phyloP scores from a whole-genome alignment of 2,888 invertebrate species.

The Dynastes maya region DNA sequence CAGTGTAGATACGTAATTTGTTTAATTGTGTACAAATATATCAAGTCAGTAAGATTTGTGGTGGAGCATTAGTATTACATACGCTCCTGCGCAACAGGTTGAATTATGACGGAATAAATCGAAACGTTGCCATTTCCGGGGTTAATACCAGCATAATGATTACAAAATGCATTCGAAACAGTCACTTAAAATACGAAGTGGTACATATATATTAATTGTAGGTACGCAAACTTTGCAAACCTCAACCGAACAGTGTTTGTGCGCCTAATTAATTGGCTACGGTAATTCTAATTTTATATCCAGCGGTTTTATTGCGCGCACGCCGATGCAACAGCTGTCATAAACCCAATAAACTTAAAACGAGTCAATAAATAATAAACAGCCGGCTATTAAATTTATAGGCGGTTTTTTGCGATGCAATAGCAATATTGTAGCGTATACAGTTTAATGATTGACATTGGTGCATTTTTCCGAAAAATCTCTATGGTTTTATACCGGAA shows the following conservation, averaged over 20 bases:
- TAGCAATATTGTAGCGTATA: background rate
- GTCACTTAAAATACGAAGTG: background rate
- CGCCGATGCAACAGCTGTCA: slow-evolving; percentile 27
- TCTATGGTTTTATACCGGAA: slow-evolving; percentile 2
- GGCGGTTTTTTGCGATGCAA: slow-evolving; percentile 21
- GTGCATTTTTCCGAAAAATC: slow-evolving; percentile 26
- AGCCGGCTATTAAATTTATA: slow-evolving; percentile 24
- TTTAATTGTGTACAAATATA: slow-evolving; percentile 23
- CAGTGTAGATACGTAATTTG: background rate
- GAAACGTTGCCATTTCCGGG: background rate
- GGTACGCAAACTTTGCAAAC: too few species aligned
- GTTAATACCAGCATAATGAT: background rate
- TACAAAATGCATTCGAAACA: background rate
- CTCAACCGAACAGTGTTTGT: too few species aligned
- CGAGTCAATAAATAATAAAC: slow-evolving; percentile 27
- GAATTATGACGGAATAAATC: slow-evolving; percentile 1
- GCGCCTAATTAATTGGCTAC: slow-evolving; percentile 22
- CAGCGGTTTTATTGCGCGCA: slow-evolving; percentile 16
- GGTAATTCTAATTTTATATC: slow-evolving; percentile 22
- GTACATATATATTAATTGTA: too few species aligned
- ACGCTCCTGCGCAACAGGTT: background rate
- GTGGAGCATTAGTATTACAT: background rate
- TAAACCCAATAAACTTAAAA: slow-evolving; percentile 30
- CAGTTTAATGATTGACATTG: slow-evolving; percentile 19
- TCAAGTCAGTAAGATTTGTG: background rate